Evolutionary conservation across 2,113 vertebrate species (phyloP), one percentile per base, ranked within the genome.

Genomic region (Lates calcarifer): DNA sequence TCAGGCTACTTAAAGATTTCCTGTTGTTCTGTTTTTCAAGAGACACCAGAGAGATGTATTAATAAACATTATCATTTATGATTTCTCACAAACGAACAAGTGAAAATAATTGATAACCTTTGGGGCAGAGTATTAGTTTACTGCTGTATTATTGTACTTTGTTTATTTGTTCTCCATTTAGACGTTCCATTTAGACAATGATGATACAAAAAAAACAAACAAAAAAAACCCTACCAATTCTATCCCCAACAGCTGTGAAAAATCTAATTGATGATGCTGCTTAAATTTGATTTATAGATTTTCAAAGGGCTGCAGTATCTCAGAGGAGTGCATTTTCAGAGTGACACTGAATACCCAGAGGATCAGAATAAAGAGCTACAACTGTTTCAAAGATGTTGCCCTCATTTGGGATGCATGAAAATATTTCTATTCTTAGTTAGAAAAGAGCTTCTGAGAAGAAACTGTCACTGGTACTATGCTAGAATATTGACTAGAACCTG

Each of bases 241-340:
- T 66, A 75, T 86, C 61, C 70, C 63, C 17, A 82, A 84, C 51
- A 85, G 70, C 76, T 41, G 66, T 37, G 67, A 61, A 74, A 67
- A 84, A 88, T 81, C 78, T 74, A 83, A 87, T 87, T 92, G 90
- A 90, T 65, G 43, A 89, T 81, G 74, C 69, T 6, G 83, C 87
- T 90, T 85, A 87, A 84, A 89, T 85, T 83, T 87, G 79, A 92
- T 91, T 92, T 91, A 82, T 82, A 79, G 70, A 84, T 79, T 88
- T 91, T 92, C 70, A 92, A 89, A 90, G 79, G 56, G 81, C 79
- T 71, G 66, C 72, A 22, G 84, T 62, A 70, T 82, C 71, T 79
- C 84, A 43, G 83, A 29, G 29, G 84, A 88, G 82, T 82, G 77
- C 79, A 89, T 91, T 90, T 89, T 62, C 65, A 73, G 85, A 91